Evolutionary conservation across 2,113 vertebrate genomes (phyloP), one percentile per base, ranked within the genome.

Genomic region (Xiphorhynchus elegans): DNA sequence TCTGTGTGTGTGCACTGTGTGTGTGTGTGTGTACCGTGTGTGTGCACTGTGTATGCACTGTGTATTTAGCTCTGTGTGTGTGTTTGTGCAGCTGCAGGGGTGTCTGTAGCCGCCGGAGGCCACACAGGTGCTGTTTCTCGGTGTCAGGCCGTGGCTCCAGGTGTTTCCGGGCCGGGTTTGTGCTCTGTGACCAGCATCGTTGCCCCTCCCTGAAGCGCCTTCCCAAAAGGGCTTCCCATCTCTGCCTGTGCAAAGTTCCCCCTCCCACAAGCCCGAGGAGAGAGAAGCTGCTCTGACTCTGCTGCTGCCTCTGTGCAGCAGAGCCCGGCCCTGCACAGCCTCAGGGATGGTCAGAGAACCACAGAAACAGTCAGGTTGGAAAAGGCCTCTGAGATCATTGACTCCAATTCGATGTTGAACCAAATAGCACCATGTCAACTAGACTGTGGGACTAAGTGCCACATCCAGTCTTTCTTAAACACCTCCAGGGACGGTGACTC

Each of bases 171-270:
- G 29, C n/a, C 25, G 1, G 11, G 49, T 47, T 6, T 33, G 40
- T 17, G 46, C 21, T 24, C 39, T 6, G 7, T 33, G 52, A 1
- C 9, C 50, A 0, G 31, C 18, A 9, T 26, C 18, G 1, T 7
- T 29, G n/a, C 1, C 20, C 2, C 0, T 25, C 10, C 39, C 44
- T 17, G 53, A 6, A 31, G 11, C 26, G 11, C 35, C 13, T 16
- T 1, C 31, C 28, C 46, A 11, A 2, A 40, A 35, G 68, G 28
- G 62, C 56, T 46, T 25, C 50, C 15, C 9, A 7, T 3, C 55
- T 21, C 9, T 33, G 1, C 4, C 50, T 31, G n/a, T 33, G n/a
- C 53, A 2, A 2, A 29, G 49, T 0, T 3, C 9, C 10, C 7
- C 17, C 4, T n/a, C 17, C 12, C 56, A 4, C 7, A 21, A 39